Evolutionary conservation across 2,888 invertebrate genomes (phyloP).

Genomic region (Plebejus melissa): DNA sequence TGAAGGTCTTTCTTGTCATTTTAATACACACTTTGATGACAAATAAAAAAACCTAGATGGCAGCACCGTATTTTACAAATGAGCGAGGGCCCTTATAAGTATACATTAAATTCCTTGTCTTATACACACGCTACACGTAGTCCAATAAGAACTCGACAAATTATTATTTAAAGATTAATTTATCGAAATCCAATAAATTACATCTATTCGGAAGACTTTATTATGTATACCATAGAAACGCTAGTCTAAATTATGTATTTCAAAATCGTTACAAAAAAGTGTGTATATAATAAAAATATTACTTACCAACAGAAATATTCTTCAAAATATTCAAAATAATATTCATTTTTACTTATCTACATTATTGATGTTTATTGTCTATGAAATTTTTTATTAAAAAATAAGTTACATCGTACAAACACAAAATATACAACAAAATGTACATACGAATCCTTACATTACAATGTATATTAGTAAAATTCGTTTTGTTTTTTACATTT

Average conservation of each 20-base stretch:
- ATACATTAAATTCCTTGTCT: constrained; percentile 70
- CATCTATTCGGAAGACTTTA: constrained; percentile 75
- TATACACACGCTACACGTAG: constrained; percentile 44
- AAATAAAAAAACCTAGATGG: not conserved
- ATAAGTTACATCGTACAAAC: not conserved
- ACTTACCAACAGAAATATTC: not conserved
- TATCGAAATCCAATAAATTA: constrained; percentile 39
- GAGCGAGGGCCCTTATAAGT: constrained; percentile 33
- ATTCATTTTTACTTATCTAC: not conserved
- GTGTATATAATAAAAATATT: constrained; percentile 12
- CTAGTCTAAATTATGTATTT: constrained; percentile 16
- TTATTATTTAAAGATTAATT: constrained; percentile 22
- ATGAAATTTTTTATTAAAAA: not conserved
- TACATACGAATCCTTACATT: constrained; percentile 2
- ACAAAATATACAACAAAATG: not conserved
- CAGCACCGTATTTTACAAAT: too few relatives aligned
- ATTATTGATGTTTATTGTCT: constrained; percentile 7
- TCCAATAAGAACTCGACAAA: constrained; percentile 59
- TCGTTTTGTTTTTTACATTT: constrained; percentile 33
- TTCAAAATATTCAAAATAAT: not conserved
- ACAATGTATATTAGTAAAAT: constrained; percentile 24
- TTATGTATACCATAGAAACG: constrained; percentile 46
- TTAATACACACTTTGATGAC: not conserved
- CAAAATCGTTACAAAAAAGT: constrained; percentile 3
- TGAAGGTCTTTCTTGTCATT: too few relatives aligned